These are phyloP conservation scores for Euplagia quadripunctaria DNA, from an alignment of 2,888 invertebrate genomes.

Conservation along the genomic window DNA sequence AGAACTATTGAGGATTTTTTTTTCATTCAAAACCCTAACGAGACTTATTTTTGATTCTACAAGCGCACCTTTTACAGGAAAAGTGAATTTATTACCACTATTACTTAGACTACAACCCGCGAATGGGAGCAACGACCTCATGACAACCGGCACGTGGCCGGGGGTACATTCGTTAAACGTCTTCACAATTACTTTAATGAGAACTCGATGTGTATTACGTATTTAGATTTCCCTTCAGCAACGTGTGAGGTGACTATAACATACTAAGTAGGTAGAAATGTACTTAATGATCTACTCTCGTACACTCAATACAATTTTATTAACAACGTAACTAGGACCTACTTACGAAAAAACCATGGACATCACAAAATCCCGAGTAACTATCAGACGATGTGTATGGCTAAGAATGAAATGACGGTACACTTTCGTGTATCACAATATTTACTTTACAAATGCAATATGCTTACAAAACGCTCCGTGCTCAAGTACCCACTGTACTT, in stretches of 20 bases:
- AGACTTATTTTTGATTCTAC: conserved; percentile 40
- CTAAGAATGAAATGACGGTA: conserved; percentile 64
- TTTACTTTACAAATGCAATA: conserved; percentile 61
- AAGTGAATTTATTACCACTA: conserved; percentile 33
- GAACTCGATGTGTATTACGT: conserved; percentile 60
- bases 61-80: conserved; percentile 34
- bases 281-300: conserved; percentile 75
- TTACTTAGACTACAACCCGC: conserved; percentile 41
- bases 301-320: conserved; percentile 75
- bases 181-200: conserved; percentile 32
- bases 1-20: conserved; percentile 35
- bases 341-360: conserved; percentile 78
- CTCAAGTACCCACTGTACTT: conserved; percentile 53
- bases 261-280: conserved; percentile 81
- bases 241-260: conserved; percentile 78
- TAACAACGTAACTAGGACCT: conserved; percentile 82
- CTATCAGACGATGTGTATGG: conserved; percentile 62
- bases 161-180: conserved; percentile 5
- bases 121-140: conserved; percentile 36
- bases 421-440: conserved; percentile 43
- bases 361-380: conserved; percentile 74
- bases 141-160: conserved; percentile 7
- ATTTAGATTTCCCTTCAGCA: conserved; percentile 58
- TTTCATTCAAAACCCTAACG: conserved; percentile 33
- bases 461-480: conserved; percentile 43